Evolutionary conservation across 2,113 vertebrate species (phyloP).

Genomic region (Scomber scombrus): DNA sequence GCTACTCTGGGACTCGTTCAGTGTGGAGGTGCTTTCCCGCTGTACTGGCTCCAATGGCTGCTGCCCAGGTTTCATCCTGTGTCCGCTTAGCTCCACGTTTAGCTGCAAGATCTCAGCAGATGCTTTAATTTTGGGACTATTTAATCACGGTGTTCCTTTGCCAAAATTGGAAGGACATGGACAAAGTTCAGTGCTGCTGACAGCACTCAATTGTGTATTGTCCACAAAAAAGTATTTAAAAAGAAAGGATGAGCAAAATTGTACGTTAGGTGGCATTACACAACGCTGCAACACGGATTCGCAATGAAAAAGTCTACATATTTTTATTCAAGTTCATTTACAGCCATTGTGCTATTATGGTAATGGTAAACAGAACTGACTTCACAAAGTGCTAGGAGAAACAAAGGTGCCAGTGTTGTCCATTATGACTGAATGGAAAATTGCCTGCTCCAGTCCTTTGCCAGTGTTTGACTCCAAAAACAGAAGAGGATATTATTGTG

Average conservation of each 20-base stretch:
- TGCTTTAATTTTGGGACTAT: conserved; percentile 36
- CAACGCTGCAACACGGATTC: neutral
- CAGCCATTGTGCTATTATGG: neutral
- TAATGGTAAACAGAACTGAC: conserved; percentile 5
- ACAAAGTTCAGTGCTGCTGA: conserved; percentile 7
- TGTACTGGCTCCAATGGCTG: neutral
- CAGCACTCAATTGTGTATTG: conserved; percentile 1
- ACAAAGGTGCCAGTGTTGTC: neutral
- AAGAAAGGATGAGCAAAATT: neutral
- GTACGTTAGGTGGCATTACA: neutral
- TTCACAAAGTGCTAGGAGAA: neutral
- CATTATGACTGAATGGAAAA: neutral
- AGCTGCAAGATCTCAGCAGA: conserved; percentile 33
- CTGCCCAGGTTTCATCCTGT: conserved; percentile 39
- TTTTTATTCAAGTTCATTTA: neutral
- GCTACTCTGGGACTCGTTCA: conserved; percentile 50
- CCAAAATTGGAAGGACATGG: conserved; percentile 15
- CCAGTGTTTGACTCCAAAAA: neutral
- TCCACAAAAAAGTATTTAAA: no score
- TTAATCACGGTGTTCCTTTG: conserved; percentile 37
- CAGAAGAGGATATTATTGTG: neutral
- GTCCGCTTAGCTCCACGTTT: conserved; percentile 22
- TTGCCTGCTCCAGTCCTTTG: neutral
- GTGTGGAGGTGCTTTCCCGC: conserved; percentile 53
- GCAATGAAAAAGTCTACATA: neutral